Evolutionary conservation across 2,113 vertebrate species (phyloP).

Genomic region (Calyptomena viridis): DNA sequence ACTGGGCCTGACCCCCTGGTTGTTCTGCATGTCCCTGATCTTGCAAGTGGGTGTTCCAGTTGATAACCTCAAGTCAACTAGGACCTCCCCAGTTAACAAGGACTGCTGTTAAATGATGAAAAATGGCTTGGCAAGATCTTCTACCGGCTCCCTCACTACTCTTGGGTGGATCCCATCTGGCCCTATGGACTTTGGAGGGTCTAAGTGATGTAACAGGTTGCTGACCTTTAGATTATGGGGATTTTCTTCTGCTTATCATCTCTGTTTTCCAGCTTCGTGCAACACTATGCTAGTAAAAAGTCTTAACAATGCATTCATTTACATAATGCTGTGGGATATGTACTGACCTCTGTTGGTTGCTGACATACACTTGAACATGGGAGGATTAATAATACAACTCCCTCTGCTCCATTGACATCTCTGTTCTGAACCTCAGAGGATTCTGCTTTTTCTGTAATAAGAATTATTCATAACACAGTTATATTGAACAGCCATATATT

Average conservation of each 20-base stretch:
- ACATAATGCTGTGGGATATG: not conserved
- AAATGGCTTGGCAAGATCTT: not conserved
- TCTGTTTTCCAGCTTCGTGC: not conserved
- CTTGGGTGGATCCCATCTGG: not conserved
- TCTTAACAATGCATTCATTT: not conserved
- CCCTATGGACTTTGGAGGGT: rapidly evolving
- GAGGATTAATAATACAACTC: constrained; percentile 16
- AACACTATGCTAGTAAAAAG: not conserved
- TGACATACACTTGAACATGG: not conserved
- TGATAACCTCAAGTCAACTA: rapidly evolving
- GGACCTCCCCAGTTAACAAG: not conserved
- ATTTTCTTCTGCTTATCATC: not conserved
- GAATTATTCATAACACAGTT: constrained; percentile 3
- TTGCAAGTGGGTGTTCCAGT: not conserved
- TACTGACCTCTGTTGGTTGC: not conserved
- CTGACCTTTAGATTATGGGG: not conserved
- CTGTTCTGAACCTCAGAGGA: not conserved
- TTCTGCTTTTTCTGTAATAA: not conserved
- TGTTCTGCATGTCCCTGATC: rapidly evolving
- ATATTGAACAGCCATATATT: not conserved
- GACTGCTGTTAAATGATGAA: not conserved
- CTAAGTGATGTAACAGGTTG: not conserved
- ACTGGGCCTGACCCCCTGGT: not conserved
- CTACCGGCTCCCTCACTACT: not conserved
- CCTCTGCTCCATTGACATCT: not conserved